Conservation (phyloP, 2,797 vertebrate genomes). For the Falco cherrug region DNA sequence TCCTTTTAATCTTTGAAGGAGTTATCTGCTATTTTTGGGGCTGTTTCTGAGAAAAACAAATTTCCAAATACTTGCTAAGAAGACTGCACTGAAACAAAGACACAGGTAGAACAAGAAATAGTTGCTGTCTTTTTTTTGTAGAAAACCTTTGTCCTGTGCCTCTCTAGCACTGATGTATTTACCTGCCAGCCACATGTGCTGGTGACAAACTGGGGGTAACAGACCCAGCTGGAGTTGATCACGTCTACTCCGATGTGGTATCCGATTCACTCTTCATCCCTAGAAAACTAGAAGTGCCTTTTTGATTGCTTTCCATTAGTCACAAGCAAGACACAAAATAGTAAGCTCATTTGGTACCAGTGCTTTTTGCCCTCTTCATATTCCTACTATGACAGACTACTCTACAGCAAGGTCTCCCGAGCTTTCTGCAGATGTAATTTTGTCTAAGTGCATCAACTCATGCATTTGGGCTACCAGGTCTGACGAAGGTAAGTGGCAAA, state of each 20-base stretch:
- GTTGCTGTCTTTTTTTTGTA: not conserved
- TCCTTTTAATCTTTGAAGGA: not conserved
- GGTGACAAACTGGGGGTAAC: not conserved
- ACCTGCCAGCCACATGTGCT: not conserved
- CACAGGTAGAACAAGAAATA: not conserved
- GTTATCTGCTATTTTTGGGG: not conserved
- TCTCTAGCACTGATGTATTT: not conserved
- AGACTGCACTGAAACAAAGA: not conserved
- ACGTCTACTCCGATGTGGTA: not conserved
- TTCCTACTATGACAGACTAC: not conserved
- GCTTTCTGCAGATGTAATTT: not conserved
- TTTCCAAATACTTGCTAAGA: not conserved
- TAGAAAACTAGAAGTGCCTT: not conserved
- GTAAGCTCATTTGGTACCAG: not conserved
- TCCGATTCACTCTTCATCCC: not conserved
- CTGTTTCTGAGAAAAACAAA: not conserved
- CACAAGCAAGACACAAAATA: not conserved
- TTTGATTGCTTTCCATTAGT: not conserved
- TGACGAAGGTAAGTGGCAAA: not conserved
- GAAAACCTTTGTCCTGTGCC: not conserved
- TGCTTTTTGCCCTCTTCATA: not conserved
- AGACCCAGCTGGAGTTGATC: not conserved
- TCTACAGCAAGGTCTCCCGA: not conserved
- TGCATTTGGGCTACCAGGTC: not conserved
- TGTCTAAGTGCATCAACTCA: accelerated